Base-by-base conservation (phyloP, 2,113 vertebrate genomes). In the Hippocampus mohnikei region DNA sequence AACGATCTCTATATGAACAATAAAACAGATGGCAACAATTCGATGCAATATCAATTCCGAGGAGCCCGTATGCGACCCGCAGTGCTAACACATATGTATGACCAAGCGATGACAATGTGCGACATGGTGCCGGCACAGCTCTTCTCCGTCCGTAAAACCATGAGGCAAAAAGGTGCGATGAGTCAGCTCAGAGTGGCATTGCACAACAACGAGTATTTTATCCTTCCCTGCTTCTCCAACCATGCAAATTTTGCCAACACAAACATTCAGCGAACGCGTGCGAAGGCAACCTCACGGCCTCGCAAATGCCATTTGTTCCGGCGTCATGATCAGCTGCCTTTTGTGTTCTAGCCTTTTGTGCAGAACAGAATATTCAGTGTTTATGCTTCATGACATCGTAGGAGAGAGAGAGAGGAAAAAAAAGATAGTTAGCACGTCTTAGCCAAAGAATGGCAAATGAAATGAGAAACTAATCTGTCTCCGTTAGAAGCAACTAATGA, bases 401-500 rank as follows among this genome's bases (percentile, higher is more conserved):
- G 67, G 33, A 55, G 6, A 61, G 29, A 33, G 29, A 33, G 4
- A 69, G 23, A 56, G 3, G 50, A 63, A 75, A 64, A 25, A 29
- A 18, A 16, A 20, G 20, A 66, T 48, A 6, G 33, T 33, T 33
- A 33, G 33, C 33, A 16, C 5, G 20, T 29, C 5, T 52, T 67
- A n/a, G 23, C 23, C n/a, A 58, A 58, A 25, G 55, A 25, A 27
- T 53, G 61, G 65, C 41, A 66, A 61, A 56, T 68, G 40, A 37
- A 75, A 80, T 80, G 75, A 74, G 37, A 69, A 33, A 60, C 48
- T 60, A 65, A 82, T 77, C 81, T 78, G 64, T 82, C 58, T 71
- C 55, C 58, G 59, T 62, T 81, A 80, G 48, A 73, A 83, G 79
- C 55, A 76, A 60, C 73, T 77, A 77, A 79, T 89, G 73, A 76